Percentiles rank a stretch among this genome's conserved stretches.
Evolutionary conservation across 2,888 invertebrate species (phyloP).

Genomic region (Cerastoderma edule): DNA sequence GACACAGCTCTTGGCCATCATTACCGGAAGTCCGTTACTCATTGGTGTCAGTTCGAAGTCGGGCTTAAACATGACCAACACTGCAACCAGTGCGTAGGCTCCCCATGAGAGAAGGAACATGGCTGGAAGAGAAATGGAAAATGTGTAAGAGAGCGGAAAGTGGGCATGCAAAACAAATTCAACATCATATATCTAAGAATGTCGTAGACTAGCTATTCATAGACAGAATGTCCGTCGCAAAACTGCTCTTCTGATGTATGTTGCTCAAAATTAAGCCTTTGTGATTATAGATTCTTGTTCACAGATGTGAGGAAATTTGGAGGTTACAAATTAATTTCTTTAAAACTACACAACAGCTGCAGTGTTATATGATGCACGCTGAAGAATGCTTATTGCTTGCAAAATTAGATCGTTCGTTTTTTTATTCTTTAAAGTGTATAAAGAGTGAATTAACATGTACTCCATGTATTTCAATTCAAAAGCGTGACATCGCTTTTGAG

Average conservation of each 20-base stretch:
- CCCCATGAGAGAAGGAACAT: constrained; percentile 36
- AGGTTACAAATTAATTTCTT: too few relatives aligned
- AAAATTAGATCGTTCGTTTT: too few relatives aligned
- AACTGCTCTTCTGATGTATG: not conserved
- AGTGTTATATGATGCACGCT: too few relatives aligned
- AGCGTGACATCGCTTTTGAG: too few relatives aligned
- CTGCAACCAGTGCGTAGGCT: constrained; percentile 23
- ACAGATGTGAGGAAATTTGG: too few relatives aligned
- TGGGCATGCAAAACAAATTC: too few relatives aligned
- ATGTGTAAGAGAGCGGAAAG: too few relatives aligned
- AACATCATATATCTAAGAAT: not conserved
- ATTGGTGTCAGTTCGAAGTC: constrained; percentile 6
- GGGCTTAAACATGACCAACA: constrained; percentile 11
- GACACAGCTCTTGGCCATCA: constrained; percentile 34
- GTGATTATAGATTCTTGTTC: not conserved
- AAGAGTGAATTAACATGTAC: too few relatives aligned
- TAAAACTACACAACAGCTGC: too few relatives aligned
- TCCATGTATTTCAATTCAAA: too few relatives aligned
- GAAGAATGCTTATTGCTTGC: too few relatives aligned
- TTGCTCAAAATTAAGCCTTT: not conserved
- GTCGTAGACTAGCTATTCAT: not conserved
- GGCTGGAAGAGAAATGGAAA: constrained; percentile 24
- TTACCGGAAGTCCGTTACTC: constrained; percentile 26
- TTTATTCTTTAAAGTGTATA: too few relatives aligned
- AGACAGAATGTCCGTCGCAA: not conserved